These are phyloP conservation scores for Aspidiotus rigidus DNA, from an alignment of 2,888 invertebrate genomes.

Conservation along the genomic window DNA sequence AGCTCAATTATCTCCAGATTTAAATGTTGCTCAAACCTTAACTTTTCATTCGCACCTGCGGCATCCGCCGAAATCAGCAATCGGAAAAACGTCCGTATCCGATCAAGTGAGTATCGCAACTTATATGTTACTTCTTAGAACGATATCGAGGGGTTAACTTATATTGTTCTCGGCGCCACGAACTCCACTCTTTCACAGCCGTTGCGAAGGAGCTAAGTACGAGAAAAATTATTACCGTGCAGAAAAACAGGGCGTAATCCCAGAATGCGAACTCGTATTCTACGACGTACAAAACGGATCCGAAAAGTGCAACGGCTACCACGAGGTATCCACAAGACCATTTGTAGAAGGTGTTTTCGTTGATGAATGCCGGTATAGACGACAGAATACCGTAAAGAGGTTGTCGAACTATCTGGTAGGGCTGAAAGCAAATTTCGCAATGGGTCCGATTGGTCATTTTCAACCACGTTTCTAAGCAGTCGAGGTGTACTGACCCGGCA, in stretches of 20 bases:
- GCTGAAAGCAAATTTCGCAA: slow-evolving; percentile 1
- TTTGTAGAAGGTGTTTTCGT: neutral
- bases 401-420: neutral
- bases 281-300: neutral
- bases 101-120: slow-evolving; percentile 36
- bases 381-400: neutral
- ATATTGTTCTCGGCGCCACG: neutral
- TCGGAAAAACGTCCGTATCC: slow-evolving; percentile 38
- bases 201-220: neutral
- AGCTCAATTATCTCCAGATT: slow-evolving; percentile 67
- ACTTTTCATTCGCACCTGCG: slow-evolving; percentile 49
- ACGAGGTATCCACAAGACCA: neutral
- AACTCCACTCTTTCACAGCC: neutral
- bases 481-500: neutral
- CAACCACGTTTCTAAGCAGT: neutral
- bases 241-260: slow-evolving; percentile 1
- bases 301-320: neutral
- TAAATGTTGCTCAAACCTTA: slow-evolving; percentile 84
- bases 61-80: slow-evolving; percentile 36
- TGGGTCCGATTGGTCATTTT: neutral
- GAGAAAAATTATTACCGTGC: neutral
- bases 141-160: neutral
- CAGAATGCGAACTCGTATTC: neutral
- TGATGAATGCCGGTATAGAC: neutral
- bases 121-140: neutral